Percentiles rank a stretch among this genome's conserved stretches.
phyloP scores from a whole-genome alignment of 2,888 invertebrate species.

The Acronicta aceris region DNA sequence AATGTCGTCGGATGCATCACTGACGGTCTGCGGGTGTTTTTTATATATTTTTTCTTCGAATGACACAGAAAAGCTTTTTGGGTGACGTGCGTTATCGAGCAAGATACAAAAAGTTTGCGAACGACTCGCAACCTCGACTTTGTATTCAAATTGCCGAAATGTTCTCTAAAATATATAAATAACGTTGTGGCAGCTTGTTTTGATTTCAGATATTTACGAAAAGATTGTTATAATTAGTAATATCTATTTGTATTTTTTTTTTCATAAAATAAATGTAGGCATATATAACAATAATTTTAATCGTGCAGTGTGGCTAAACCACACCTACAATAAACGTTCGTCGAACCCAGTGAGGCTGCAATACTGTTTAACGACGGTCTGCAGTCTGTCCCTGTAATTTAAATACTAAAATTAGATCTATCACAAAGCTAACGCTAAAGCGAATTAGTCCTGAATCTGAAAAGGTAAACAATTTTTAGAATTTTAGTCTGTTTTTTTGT shows the following conservation, averaged over 20 bases:
- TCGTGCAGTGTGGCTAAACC: no score
- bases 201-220: constrained; percentile 36
- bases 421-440: no score
- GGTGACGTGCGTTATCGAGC: constrained; percentile 81
- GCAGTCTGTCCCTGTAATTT: no score
- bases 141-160: constrained; percentile 76
- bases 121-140: constrained; percentile 64
- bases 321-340: no score
- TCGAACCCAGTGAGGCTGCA: no score
- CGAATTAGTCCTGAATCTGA: no score
- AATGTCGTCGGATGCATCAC: constrained; percentile 81
- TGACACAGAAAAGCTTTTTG: constrained; percentile 89
- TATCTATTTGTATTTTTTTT: constrained; percentile 6
- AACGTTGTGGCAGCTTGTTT: constrained; percentile 39
- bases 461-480: no score
- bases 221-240: constrained; percentile 20
- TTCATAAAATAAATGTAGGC: not conserved
- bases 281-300: constrained; percentile 20
- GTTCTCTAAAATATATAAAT: constrained; percentile 40
- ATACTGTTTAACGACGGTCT: no score
- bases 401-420: no score
- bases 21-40: constrained; percentile 65
- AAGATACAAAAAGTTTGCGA: constrained; percentile 71
- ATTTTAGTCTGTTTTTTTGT: no score
- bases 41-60: constrained; percentile 70